Evolutionary conservation across 2,888 invertebrate species (phyloP).

Genomic region (Hirtodrosophila cameraria): DNA sequence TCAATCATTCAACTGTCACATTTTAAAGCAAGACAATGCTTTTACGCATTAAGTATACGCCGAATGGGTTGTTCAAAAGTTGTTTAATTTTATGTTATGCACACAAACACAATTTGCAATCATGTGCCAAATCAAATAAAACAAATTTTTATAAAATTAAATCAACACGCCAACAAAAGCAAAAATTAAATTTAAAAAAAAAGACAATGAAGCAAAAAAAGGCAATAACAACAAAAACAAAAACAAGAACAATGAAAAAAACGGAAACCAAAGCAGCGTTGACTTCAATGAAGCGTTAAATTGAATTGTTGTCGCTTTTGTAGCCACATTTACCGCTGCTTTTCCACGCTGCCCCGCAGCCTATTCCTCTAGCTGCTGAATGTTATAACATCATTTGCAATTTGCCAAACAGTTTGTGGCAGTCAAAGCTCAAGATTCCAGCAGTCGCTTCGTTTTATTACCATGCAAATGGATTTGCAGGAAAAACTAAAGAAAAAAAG

Average conservation of each 20-base stretch:
- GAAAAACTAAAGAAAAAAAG: background rate
- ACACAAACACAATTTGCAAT: background rate
- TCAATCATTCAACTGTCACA: constrained; percentile 38
- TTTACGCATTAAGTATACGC: constrained; percentile 33
- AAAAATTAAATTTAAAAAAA: constrained; percentile 24
- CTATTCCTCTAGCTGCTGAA: constrained; percentile 32
- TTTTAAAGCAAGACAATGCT: constrained; percentile 5
- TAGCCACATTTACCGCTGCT: constrained; percentile 53
- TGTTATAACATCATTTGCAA: constrained; percentile 72
- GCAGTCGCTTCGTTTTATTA: constrained; percentile 39
- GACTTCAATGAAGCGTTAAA: constrained; percentile 70
- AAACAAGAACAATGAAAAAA: constrained; percentile 27
- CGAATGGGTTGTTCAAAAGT: background rate
- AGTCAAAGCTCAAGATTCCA: constrained; percentile 31
- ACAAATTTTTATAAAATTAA: constrained; percentile 20
- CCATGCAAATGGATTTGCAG: constrained; percentile 49
- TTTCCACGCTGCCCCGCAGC: constrained; percentile 13
- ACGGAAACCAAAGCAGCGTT: constrained; percentile 30
- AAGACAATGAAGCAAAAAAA: constrained; percentile 21
- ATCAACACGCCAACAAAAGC: constrained; percentile 19
- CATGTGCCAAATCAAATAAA: constrained; percentile 5
- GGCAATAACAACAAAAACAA: constrained; percentile 6
- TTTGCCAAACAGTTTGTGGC: constrained; percentile 58
- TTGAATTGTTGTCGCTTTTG: constrained; percentile 72
- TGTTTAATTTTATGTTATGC: background rate